Evolutionary conservation across 2,797 vertebrate species (phyloP).

Genomic region (Tauraco hartlaubi): DNA sequence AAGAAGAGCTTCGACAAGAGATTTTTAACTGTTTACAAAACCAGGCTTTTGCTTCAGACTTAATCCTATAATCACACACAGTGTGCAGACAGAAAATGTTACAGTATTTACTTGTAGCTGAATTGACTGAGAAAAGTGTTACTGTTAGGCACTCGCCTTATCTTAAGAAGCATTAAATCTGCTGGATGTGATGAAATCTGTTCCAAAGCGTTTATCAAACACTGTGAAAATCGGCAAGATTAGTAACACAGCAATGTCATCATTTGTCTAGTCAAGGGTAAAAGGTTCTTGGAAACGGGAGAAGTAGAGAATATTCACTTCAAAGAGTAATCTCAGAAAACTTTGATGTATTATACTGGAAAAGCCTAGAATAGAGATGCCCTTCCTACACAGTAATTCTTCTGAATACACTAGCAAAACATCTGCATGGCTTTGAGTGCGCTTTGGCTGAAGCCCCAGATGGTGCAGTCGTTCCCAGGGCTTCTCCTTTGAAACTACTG

Average conservation of each 20-base stretch:
- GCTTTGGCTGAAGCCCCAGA: background rate
- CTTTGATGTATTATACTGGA: background rate
- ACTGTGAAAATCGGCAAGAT: slow-evolving; percentile 19
- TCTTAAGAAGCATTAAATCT: slow-evolving; percentile 31
- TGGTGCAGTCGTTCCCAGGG: background rate
- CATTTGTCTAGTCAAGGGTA: slow-evolving; percentile 45
- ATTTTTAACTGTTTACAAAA: slow-evolving; percentile 42
- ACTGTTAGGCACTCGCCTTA: slow-evolving; percentile 21
- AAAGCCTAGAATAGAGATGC: background rate
- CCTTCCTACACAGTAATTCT: background rate
- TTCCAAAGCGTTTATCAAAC: slow-evolving; percentile 52
- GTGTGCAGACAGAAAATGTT: background rate
- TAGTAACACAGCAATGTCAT: background rate
- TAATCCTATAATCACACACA: slow-evolving; percentile 62
- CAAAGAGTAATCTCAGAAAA: background rate
- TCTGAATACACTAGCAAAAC: background rate
- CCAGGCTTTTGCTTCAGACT: slow-evolving; percentile 25
- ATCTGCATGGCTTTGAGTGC: background rate
- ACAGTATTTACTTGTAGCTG: slow-evolving; percentile 30
- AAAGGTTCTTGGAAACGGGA: slow-evolving; percentile 1
- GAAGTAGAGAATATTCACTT: background rate
- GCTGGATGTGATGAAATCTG: slow-evolving; percentile 54
- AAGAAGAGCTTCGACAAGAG: background rate
- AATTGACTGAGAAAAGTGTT: slow-evolving; percentile 51
- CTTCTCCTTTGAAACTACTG: background rate